phyloP scores from a whole-genome alignment of 2,797 vertebrate genomes.

The Sus cebifrons region DNA sequence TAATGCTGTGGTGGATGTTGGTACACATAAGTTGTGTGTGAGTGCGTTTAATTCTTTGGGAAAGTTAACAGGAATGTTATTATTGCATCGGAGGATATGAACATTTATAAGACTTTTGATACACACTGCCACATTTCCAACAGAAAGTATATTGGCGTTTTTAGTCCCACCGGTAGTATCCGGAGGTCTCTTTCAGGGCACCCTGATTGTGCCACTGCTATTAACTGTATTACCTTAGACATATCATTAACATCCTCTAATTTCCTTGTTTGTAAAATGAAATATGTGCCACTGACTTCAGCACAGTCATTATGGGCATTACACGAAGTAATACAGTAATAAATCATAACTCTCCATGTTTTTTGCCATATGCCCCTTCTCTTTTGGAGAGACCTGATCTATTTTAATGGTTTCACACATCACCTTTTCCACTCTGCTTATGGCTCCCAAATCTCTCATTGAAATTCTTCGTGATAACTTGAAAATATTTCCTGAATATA shows the following conservation, averaged over 20 bases:
- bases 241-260: background rate
- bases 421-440: background rate
- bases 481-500: background rate
- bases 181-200: background rate
- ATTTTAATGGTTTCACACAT: background rate
- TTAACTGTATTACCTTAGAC: background rate
- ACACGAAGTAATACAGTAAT: background rate
- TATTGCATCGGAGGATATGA: background rate
- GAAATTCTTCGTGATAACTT: background rate
- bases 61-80: background rate
- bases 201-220: too few relatives aligned
- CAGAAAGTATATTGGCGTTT: background rate
- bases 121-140: background rate
- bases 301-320: background rate
- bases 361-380: background rate
- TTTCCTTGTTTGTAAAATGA: background rate
- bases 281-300: background rate
- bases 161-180: background rate
- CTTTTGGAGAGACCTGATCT: background rate
- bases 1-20: background rate
- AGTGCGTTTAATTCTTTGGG: background rate
- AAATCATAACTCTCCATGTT: background rate
- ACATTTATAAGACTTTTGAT: background rate
- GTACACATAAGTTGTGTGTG: background rate
- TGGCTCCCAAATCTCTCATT: background rate